phyloP scores from a whole-genome alignment of 2,113 vertebrate species.

The Pogona vitticeps region DNA sequence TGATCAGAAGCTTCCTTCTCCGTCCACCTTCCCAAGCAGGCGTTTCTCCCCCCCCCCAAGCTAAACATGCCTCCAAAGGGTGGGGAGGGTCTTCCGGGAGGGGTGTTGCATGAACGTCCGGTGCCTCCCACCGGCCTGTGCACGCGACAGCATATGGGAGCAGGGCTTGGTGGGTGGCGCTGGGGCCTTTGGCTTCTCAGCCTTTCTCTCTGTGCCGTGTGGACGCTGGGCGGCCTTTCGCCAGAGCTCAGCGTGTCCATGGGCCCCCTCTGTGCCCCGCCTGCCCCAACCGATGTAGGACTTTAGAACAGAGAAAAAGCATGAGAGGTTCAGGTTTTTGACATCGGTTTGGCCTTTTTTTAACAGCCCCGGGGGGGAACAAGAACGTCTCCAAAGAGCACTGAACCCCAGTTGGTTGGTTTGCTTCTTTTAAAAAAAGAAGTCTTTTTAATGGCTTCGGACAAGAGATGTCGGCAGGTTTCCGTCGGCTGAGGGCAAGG shows the following conservation, averaged over 20 bases:
- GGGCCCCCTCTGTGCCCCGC: background rate
- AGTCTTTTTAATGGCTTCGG: background rate
- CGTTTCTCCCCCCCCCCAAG: background rate
- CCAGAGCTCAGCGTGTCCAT: background rate
- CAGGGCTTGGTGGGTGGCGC: background rate
- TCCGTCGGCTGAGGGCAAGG: background rate
- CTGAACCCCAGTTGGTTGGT: background rate
- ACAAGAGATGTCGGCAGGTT: too few species aligned
- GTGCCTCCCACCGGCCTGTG: fast-evolving
- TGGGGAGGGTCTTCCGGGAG: background rate
- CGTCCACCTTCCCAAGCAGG: background rate
- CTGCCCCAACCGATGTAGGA: background rate
- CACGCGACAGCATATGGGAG: background rate
- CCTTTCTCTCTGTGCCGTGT: background rate
- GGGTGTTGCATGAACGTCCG: background rate
- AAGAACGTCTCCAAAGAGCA: background rate
- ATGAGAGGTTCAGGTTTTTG: too few species aligned
- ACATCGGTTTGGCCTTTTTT: background rate
- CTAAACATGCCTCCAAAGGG: background rate
- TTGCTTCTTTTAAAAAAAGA: background rate
- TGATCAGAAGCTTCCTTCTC: background rate
- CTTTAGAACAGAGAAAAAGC: background rate
- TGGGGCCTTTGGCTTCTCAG: background rate
- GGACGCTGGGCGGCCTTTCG: background rate
- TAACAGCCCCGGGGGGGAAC: too few species aligned